Conservation (phyloP, 2,797 vertebrate species). For the Crenuchus spilurus region DNA sequence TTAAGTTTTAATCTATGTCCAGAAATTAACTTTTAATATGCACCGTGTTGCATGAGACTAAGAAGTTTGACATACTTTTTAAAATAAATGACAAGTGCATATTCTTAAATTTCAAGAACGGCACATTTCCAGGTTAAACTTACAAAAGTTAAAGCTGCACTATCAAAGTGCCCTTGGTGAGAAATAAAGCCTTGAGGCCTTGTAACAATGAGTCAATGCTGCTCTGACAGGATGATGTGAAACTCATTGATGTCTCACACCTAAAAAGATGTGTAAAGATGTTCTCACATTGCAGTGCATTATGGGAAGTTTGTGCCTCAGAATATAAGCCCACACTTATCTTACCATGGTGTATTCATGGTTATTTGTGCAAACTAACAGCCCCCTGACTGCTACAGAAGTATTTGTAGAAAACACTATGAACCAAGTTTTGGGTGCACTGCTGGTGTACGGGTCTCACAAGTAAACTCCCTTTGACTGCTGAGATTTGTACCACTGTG, state of each 20-base stretch:
- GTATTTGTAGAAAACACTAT: slow-evolving; percentile 7
- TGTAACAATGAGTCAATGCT: slow-evolving; percentile 16
- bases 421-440: slow-evolving; percentile 6
- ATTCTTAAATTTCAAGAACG: not conserved
- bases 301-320: not conserved
- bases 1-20: too few relatives aligned
- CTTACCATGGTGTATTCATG: not conserved
- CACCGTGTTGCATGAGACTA: not conserved
- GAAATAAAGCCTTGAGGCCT: slow-evolving; percentile 19
- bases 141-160: not conserved
- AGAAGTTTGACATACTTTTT: not conserved
- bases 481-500: slow-evolving; percentile 27
- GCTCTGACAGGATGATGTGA: slow-evolving; percentile 13
- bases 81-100: not conserved
- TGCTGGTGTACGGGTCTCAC: slow-evolving; percentile 11
- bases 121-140: not conserved
- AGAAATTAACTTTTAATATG: not conserved
- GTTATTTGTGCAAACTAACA: slow-evolving; percentile 9
- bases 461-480: slow-evolving; percentile 19
- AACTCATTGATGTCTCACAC: slow-evolving; percentile 12
- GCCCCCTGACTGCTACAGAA: slow-evolving; percentile 1
- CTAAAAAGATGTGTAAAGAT: slow-evolving; percentile 8
- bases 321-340: slow-evolving; percentile 10
- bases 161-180: slow-evolving; percentile 5
- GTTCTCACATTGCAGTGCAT: slow-evolving; percentile 12